Evolutionary conservation across 2,113 vertebrate genomes (phyloP), one percentile per base, ranked within the genome.

Genomic region (Syrrhaptes paradoxus): DNA sequence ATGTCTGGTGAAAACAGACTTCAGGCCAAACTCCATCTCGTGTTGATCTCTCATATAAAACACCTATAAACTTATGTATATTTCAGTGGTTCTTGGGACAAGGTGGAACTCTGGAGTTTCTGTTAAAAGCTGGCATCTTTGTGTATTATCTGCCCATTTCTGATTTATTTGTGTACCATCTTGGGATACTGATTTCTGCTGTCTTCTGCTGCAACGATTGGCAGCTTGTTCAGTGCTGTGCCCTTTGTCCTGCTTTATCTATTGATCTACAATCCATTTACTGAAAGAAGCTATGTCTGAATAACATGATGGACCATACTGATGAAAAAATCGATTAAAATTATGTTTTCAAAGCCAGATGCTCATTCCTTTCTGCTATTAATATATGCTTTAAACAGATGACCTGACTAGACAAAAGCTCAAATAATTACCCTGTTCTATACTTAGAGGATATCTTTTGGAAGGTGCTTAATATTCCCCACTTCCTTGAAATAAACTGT

Each of bases 241-340:
- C 89, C 92, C 81, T 87, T 96, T 84, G 76, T 96, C 54, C 62
- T 71, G 45, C 48, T 80, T 91, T 94, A 91, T 98, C 65, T 98
- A 97, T 97, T 94, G 97, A 98, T 97, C 97, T 71, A 74, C 43
- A 78, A 57, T 94, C 93, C 95, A 96, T 87, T 97, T 98, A 96
- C 77, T 96, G 86, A 97, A 96, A 96, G 85, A 97, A 97, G 94
- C 71, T 71, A 93, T 96, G 97, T 94, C 96, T 97, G 85, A 97
- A 96, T 86, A 92, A 71, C 9, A 6, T 32, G 49, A 75, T 95
- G 79, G 72, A 85, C 62, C 9, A 10, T 70, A 70, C 62, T 94
- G 93, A 74, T 74, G 67, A 91, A 89, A 93, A 90, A 93, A 96
- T 87, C 84, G 72, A 96, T 96, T 21, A 91, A 97, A 97, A 94